Evolutionary conservation across 2,797 vertebrate species (phyloP), one percentile per base, ranked within the genome.

Genomic region (Lacerta bilineata): DNA sequence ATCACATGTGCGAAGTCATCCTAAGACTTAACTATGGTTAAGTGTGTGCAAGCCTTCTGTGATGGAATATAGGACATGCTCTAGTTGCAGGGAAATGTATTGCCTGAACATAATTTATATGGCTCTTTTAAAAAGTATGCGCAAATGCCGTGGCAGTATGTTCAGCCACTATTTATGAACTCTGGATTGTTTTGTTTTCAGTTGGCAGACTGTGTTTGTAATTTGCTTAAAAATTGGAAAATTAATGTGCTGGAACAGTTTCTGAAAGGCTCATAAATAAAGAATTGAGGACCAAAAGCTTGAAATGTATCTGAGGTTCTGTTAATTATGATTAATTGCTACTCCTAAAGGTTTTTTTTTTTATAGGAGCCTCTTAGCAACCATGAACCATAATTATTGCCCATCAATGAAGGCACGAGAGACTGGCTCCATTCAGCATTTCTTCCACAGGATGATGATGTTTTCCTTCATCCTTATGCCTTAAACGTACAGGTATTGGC

Each of bases 241-340:
- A 91, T 94, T 96, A 96, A 97, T 96, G 95, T 92, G 11, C 82
- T 94, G 94, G 95, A 96, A 96, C 93, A 85, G 66, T 85, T 95
- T 91, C 71, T 92, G 94, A 96, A 95, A 93, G 92, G 86, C 71
- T 79, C 72, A 86, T 95, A 95, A 95, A 94, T 96, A 95, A 95
- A 92, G 89, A 94, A 66, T 90, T 68, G 93, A 88, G 87, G 87
- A 90, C 91, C 77, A 91, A 84, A 93, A 91, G 90, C 95, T 88
- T 93, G 90, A 95, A 94, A 93, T 7, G 0, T 93, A 93, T 92
- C 91, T 94, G 91, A 95, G 91, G 83, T 93, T 95, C 83, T 79
- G 82, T 92, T 97, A 96, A 97, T 96, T 92, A 93, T 93, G 95
- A 96, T 93, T 88, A 95, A 95, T 95, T 89, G 87, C 90, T 89